Evolutionary conservation across 2,797 vertebrate species (phyloP), one percentile per base, ranked within the genome.

Genomic region (Anabas testudineus): DNA sequence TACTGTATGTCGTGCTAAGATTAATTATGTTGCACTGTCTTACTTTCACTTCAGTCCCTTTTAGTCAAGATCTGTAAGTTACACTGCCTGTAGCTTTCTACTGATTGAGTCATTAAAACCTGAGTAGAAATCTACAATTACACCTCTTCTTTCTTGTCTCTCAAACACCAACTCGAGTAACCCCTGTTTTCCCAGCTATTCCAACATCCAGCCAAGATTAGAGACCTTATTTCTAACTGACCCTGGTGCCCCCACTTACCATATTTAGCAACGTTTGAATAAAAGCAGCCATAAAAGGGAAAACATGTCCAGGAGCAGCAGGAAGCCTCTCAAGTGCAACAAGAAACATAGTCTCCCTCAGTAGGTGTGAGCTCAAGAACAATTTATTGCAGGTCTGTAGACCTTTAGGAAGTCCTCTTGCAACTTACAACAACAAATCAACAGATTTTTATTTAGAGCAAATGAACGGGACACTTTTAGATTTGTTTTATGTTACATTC

Each of bases 51-150:
- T 39, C 14, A 16, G n/a, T 15, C 12, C 32, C 42, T 42, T 41
- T 45, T 47, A 45, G 42, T 67, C 32, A 14, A 6, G 15, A 14
- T 36, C 6, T 37, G 19, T 3, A 21, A 34, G 47, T 36, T 36
- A n/a, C 43, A 14, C 53, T 12, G 30, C 1, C 45, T 41, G 39
- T 26, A 71, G 41, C 62, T 61, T 62, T 80, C 54, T 59, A 75
- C 56, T 7, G 60, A 61, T 69, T 66, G 30, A 42, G 16, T 72
- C 83, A 86, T 87, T 90, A 88, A 90, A 90, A 51, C 69, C 74
- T 76, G 47, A 90, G 56, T 61, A 62, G 54, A 82, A 72, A 70
- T 63, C 75, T 77, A 55, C 65, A 45, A 0, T 67, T 77, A 59
- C 62, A 59, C 36, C 32, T 58, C 64, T 0, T 45, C 51, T 48